Evolutionary conservation across 2,113 vertebrate species (phyloP), one percentile per base, ranked within the genome.

Genomic region (Campylomormyrus tamandua): DNA sequence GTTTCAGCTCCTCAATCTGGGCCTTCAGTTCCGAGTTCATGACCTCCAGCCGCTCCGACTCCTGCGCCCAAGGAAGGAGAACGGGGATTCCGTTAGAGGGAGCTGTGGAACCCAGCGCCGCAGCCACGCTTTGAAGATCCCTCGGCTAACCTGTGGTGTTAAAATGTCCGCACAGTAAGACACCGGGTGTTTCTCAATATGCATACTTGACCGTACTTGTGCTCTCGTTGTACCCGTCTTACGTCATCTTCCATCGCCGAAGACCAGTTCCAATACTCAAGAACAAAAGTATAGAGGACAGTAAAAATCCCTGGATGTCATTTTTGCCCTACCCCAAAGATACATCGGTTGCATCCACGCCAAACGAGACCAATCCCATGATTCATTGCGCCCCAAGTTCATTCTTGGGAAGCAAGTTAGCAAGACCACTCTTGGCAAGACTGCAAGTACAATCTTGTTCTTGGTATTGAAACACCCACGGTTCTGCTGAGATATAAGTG

Each of bases 1-100:
- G 96, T 92, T 98, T 99, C 93, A 99, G 96, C 95, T 99, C 98
- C 94, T 98, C 98, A 0, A 99, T 99, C 95, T 99, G 98, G 48
- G 97, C 96, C 94, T 99, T 99, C 80, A 99, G 96, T 92, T 98
- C 98, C 0, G 98, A 97, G 1, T 99, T 99, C 96, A 99, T 97
- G 95, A 97, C 97, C 91, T 99, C 98, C 87, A 99, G 95, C 48
- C 98, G 95, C 93, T 99, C 98, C 0, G 98, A 99, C 89, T 99
- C 98, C 98, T 99, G 94, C 89, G 90, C 31, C 5, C 39, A 1
- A 11, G 52, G 2, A 53, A 42, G 39, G 87, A 56, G 85, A 3
- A 77, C 8, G 24, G 39, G 21, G 13, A 21, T n/a, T n/a, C 87
- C 3, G 13, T 35, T 53, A 87, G 85, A 6, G n/a, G 45, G 21